Base-by-base conservation (phyloP, 2,888 invertebrate species). In the Herminia tarsipennalis region DNA sequence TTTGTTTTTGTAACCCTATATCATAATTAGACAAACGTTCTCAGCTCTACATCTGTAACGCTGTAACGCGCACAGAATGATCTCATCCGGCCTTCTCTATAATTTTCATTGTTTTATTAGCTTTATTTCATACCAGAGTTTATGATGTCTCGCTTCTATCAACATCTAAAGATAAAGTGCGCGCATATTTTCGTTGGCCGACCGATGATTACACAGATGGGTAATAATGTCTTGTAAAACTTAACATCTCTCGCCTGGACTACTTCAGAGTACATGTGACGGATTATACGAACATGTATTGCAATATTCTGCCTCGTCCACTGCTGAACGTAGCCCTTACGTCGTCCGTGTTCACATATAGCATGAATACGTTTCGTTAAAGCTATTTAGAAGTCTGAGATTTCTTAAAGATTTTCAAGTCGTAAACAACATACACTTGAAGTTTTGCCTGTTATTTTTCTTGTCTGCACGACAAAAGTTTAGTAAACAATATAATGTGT, bases 81-180 rank as follows among this genome's bases (percentile, higher is more conserved):
- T 49, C 27, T 46, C 17, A 10, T 16, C 10, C 50, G 21, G 30
- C 41, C 42, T 48, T 22, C 14, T 46, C 30, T 12, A 14, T 32
- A 10, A 12, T 10, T 20, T 17, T 20, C 21, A 28, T 32, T 35
- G 29, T 42, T 39, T 24, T 29, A 35, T 25, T 35, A 33, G 29
- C 30, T 27, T 30, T 36, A 36, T 40, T 6, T 32, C 6, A 36
- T 40, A 12, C n/a, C 12, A 25, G 14, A 27, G 9, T 37, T 41
- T 36, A 37, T 10, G 44, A 37, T 30, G 17, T 6, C 12, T 22
- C 28, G 16, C 24, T n/a, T 22, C 30, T 12, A 17, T 16, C 28
- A 24, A 35, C 27, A 18, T 39, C 20, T 29, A 16, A 39, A 9
- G 5, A 13, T 14, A 17, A 24, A 28, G 16, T 14, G 14, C 4